phyloP scores from a whole-genome alignment of 2,888 invertebrate genomes.

The Eristalis tenax region DNA sequence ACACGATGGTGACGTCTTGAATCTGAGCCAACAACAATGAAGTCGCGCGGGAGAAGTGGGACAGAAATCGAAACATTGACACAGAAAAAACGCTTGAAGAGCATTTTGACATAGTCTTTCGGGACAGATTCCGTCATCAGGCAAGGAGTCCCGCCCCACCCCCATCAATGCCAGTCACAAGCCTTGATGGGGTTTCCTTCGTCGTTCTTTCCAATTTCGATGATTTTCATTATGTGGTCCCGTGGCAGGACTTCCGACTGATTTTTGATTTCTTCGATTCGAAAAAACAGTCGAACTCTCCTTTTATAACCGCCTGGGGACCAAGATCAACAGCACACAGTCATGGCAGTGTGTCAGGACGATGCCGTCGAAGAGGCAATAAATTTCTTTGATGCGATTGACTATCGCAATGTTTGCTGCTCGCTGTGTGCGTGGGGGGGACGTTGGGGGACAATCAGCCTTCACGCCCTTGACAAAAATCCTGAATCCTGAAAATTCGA shows the following conservation, averaged over 20 bases:
- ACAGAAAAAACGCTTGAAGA: slow-evolving; percentile 38
- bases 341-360: slow-evolving; percentile 16
- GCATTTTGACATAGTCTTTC: slow-evolving; percentile 42
- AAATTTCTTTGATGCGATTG: slow-evolving; percentile 69
- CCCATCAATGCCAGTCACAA: not conserved
- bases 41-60: not conserved
- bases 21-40: not conserved
- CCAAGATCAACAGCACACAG: slow-evolving; percentile 62
- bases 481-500: slow-evolving; percentile 66
- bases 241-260: slow-evolving; percentile 41
- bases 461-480: slow-evolving; percentile 63
- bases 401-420: slow-evolving; percentile 58
- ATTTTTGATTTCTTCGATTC: slow-evolving; percentile 53
- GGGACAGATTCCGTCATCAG: slow-evolving; percentile 49
- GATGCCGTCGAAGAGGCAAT: slow-evolving; percentile 40
- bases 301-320: slow-evolving; percentile 67
- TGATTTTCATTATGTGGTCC: slow-evolving; percentile 57
- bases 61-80: slow-evolving; percentile 46
- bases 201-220: slow-evolving; percentile 54
- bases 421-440: slow-evolving; percentile 18
- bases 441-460: slow-evolving; percentile 37
- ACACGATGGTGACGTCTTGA: not conserved
- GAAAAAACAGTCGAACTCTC: slow-evolving; percentile 21
- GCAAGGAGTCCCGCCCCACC: not conserved
- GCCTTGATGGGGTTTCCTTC: not conserved